Percentiles rank a stretch among this genome's conserved stretches.
These are phyloP conservation scores for Athalia cordata DNA, from an alignment of 2,888 invertebrate genomes.

Conservation along the genomic window DNA sequence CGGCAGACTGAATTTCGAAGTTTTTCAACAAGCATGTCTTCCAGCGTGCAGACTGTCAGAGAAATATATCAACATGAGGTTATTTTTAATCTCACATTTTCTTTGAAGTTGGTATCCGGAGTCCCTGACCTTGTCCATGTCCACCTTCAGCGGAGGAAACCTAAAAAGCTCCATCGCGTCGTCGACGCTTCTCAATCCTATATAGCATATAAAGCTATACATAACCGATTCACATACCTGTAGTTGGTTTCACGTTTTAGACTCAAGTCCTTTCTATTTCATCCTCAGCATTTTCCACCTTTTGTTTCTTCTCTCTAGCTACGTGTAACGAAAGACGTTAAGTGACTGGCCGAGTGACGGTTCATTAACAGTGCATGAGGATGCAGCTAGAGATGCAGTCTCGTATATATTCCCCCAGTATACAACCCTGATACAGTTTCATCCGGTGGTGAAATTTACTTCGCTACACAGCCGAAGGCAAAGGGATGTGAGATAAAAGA, in stretches of 20 bases:
- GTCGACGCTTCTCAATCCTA: no score
- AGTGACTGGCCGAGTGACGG: conserved; percentile 65
- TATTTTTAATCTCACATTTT: neutral
- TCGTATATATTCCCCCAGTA: neutral
- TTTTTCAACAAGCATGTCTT: no score
- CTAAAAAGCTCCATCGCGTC: no score
- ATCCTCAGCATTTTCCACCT: neutral
- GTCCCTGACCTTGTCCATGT: conserved; percentile 55
- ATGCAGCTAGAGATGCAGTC: neutral
- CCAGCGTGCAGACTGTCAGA: neutral
- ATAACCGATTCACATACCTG: no score
- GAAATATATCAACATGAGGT: neutral
- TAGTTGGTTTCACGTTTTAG: no score
- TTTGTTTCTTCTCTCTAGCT: neutral
- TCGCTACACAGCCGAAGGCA: no score
- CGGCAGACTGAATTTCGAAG: no score
- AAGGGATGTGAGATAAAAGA: no score
- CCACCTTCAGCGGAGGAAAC: neutral
- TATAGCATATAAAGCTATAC: no score
- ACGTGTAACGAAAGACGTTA: conserved; percentile 56
- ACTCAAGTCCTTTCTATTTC: no score
- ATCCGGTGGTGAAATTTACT: no score
- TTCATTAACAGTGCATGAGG: conserved; percentile 61
- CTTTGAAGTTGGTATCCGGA: neutral
- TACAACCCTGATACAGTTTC: no score